phyloP scores from a whole-genome alignment of 2,113 vertebrate species.

The Bothrops jararaca region DNA sequence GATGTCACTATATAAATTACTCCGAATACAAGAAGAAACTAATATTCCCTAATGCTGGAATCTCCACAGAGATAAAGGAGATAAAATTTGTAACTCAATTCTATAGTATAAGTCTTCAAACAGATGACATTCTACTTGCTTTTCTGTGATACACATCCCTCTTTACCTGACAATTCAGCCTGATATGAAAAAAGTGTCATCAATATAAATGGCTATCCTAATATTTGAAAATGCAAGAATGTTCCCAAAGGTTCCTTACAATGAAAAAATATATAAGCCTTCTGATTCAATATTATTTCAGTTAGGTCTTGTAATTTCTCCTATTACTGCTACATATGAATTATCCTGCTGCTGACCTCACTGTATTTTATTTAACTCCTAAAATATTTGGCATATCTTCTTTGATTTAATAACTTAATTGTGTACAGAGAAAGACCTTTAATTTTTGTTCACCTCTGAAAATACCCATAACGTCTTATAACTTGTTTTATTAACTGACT shows the following conservation, averaged over 20 bases:
- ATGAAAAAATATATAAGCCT: not conserved
- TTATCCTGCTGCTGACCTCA: not conserved
- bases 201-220: not conserved
- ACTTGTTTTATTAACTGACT: not conserved
- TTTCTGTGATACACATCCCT: not conserved
- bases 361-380: constrained; percentile 10
- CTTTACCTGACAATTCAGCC: not conserved
- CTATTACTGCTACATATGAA: not conserved
- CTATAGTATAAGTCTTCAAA: not conserved
- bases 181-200: not conserved
- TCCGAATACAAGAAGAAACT: not conserved
- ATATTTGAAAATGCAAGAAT: not conserved
- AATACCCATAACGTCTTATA: not conserved
- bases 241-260: not conserved
- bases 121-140: not conserved
- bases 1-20: not conserved
- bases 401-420: constrained; percentile 16
- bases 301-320: not conserved
- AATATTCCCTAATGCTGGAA: not conserved
- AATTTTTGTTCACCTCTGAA: not conserved
- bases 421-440: not conserved
- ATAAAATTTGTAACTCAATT: not conserved
- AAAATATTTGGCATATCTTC: not conserved
- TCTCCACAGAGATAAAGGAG: not conserved
- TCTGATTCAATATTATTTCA: not conserved